Conservation (phyloP, 2,888 invertebrate species). For the Keiferia lycopersicella region DNA sequence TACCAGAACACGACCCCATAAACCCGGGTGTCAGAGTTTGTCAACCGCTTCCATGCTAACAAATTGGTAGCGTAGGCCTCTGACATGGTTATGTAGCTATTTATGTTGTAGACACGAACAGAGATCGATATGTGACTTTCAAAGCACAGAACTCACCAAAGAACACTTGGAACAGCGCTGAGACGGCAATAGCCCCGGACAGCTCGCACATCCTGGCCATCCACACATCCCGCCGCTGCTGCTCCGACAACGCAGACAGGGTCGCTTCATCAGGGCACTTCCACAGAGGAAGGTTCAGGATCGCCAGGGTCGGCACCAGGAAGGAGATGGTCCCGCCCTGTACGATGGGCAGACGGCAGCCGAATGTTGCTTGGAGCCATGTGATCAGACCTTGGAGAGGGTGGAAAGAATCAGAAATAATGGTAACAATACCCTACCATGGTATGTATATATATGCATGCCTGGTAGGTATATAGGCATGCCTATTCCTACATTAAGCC, state of each 20-base stretch:
- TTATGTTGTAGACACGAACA: no score
- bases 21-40: no score
- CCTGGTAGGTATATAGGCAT: no score
- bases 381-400: slow-evolving; percentile 85
- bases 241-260: slow-evolving; percentile 77
- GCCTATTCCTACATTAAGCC: no score
- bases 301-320: slow-evolving; percentile 88
- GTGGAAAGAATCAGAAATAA: not conserved
- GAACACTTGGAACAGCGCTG: slow-evolving; percentile 88
- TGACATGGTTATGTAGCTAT: no score
- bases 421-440: not conserved
- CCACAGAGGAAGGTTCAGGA: slow-evolving; percentile 86
- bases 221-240: slow-evolving; percentile 84
- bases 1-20: no score
- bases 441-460: no score
- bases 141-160: slow-evolving; percentile 75
- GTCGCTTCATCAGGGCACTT: slow-evolving; percentile 82
- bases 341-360: slow-evolving; percentile 88
- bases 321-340: slow-evolving; percentile 92
- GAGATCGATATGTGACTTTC: no score
- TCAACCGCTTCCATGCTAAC: no score
- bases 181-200: slow-evolving; percentile 91
- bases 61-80: no score
- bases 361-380: slow-evolving; percentile 86
- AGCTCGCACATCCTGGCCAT: slow-evolving; percentile 89